A percentile compares a stretch with the other conserved stretches of the same genome.
phyloP scores from a whole-genome alignment of 1,140 invertebrate species.

The Globodera rostochiensis region DNA sequence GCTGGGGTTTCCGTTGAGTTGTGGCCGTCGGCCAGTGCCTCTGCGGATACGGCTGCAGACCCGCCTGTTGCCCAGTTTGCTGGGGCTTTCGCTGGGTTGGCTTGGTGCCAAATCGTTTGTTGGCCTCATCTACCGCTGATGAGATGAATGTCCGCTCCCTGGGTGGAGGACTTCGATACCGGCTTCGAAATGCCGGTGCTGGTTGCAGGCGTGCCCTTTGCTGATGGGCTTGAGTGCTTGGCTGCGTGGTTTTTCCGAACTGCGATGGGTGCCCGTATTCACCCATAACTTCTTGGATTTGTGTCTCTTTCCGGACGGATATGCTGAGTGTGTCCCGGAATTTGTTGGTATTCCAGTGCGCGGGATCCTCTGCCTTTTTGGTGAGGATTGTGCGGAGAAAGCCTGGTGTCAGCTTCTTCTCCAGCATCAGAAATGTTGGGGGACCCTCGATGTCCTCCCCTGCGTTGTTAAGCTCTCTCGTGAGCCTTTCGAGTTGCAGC shows the following conservation, averaged over 20 bases:
- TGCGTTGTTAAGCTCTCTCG: not conserved
- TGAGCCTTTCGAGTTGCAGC: not conserved
- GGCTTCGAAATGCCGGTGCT: too few species aligned
- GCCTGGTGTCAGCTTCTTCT: not conserved
- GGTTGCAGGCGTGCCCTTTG: too few species aligned
- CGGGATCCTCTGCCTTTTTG: conserved; percentile 1
- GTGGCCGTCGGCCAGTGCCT: too few species aligned
- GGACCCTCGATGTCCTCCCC: conserved; percentile 10
- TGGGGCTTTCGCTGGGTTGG: too few species aligned
- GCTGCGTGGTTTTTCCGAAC: too few species aligned
- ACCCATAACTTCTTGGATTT: conserved; percentile 1
- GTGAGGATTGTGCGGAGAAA: conserved; percentile 3
- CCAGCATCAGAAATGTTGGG: not conserved
- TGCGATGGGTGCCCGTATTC: conserved; percentile 12
- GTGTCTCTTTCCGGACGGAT: not conserved
- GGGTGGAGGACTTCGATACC: too few species aligned
- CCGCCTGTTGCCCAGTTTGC: too few species aligned
- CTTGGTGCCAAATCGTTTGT: not conserved
- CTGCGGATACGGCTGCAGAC: too few species aligned
- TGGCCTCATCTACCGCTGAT: not conserved
- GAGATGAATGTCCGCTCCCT: too few species aligned
- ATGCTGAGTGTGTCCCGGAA: not conserved
- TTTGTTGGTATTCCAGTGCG: not conserved
- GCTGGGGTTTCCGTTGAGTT: too few species aligned
- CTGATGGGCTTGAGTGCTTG: too few species aligned